Evolutionary conservation across 2,797 vertebrate species (phyloP), one percentile per base, ranked within the genome.

Genomic region (Cebuella pygmaea): DNA sequence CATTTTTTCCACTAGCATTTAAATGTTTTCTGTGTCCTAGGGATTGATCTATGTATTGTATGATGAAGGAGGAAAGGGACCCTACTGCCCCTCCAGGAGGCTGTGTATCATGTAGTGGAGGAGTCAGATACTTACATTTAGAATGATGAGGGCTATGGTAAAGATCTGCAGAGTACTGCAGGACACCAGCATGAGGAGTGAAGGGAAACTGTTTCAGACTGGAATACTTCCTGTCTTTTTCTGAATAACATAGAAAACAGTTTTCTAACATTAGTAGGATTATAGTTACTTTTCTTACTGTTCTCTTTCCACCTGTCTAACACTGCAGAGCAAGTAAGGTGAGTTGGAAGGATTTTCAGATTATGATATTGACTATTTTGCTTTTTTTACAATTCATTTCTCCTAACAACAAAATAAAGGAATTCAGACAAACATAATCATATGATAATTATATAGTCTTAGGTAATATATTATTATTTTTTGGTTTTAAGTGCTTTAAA

Each of bases 401-500:
- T 70, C 57, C 33, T 72, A 81, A 57, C 94, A 88, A 74, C 52
- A 97, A 91, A 92, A 72, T 90, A 94, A 93, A 89, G 70, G 15
- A 93, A 80, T 93, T 19, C 24, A 76, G 50, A 84, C 46, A 59
- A 76, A 67, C 67, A 9, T 57, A 20, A 26, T 82, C 61, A 70
- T 88, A 19, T 82, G 50, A 48, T 52, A 92, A 89, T 79, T 93
- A 81, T 13, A 26, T 74, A 95, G 27, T n/a, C 27, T 67, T 95
- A 39, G 36, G 33, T 93, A 93, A 52, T 79, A 84, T 74, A 20
- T 33, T 44, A 76, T 52, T 78, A 44, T 27, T 55, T 57, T 80
- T 75, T 64, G 5, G 3, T 33, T 93, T 93, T 94, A 94, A 90
- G 9, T 93, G 48, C 26, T 96, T 96, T 97, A 72, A 50, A 92